These are phyloP conservation scores for Microcebus lehilahytsara DNA, from an alignment of 2,113 vertebrate genomes.

Conservation along the genomic window DNA sequence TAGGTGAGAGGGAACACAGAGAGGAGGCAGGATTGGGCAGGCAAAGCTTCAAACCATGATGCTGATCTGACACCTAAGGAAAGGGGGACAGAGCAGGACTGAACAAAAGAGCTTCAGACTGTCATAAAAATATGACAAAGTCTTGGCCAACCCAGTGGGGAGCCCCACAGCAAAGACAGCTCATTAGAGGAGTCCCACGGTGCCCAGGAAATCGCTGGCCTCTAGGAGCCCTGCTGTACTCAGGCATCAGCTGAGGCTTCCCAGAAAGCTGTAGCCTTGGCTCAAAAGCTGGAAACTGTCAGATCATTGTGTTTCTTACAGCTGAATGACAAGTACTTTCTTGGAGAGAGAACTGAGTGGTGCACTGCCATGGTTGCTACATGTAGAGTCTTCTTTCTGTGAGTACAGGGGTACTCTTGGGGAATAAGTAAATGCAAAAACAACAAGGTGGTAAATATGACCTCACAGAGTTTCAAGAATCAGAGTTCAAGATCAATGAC, in stretches of 20 bases:
- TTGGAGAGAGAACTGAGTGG: neutral
- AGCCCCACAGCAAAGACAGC: neutral
- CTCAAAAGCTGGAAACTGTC: neutral
- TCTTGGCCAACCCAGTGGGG: neutral
- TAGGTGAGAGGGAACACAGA: neutral
- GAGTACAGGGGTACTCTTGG: neutral
- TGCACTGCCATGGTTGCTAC: neutral
- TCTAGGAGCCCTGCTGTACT: neutral
- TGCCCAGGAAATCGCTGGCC: neutral
- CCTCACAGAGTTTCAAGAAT: neutral
- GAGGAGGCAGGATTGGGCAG: neutral
- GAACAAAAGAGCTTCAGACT: neutral
- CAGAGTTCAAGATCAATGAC: neutral
- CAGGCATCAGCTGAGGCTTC: neutral
- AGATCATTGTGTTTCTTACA: neutral
- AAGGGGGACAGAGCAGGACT: neutral
- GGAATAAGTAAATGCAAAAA: neutral
- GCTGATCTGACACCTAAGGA: neutral
- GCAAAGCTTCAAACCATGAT: neutral
- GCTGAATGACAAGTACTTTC: neutral
- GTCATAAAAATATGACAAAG: neutral
- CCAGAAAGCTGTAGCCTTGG: neutral
- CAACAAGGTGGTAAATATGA: neutral
- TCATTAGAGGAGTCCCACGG: neutral
- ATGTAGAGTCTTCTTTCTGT: neutral